These are phyloP conservation scores for Scaptomyza flava DNA, from an alignment of 2,888 invertebrate genomes.

Conservation along the genomic window DNA sequence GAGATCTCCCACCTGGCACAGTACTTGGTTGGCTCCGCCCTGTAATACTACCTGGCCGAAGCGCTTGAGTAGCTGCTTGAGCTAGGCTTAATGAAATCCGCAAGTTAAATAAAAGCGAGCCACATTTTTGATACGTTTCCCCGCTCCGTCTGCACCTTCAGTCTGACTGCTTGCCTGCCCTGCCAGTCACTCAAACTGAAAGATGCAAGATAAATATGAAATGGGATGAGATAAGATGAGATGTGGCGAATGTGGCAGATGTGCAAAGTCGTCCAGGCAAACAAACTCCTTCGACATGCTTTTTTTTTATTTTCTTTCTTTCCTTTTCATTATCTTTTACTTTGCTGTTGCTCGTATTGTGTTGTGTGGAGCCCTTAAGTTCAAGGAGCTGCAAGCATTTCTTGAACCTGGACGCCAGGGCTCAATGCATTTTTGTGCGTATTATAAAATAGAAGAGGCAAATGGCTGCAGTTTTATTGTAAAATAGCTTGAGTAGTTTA, in stretches of 20 bases:
- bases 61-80: slow-evolving; percentile 47
- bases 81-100: slow-evolving; percentile 61
- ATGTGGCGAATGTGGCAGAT: slow-evolving; percentile 23
- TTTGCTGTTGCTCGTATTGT: slow-evolving; percentile 7
- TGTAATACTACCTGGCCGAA: slow-evolving; percentile 43
- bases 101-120: slow-evolving; percentile 49
- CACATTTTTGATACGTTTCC: slow-evolving; percentile 50
- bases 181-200: slow-evolving; percentile 43
- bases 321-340: slow-evolving; percentile 8
- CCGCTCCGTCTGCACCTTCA: slow-evolving; percentile 3
- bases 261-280: slow-evolving; percentile 25
- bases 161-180: slow-evolving; percentile 4
- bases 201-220: slow-evolving; percentile 14
- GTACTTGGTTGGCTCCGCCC: slow-evolving; percentile 40
- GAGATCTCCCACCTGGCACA: slow-evolving; percentile 48
- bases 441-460: slow-evolving; percentile 37
- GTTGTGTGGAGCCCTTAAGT: slow-evolving; percentile 47
- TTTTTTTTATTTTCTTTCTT: slow-evolving; percentile 17
- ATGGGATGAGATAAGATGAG: neutral
- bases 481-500: slow-evolving; percentile 21
- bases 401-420: slow-evolving; percentile 11
- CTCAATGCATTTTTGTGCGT: slow-evolving; percentile 55
- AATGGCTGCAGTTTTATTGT: slow-evolving; percentile 48
- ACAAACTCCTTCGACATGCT: slow-evolving; percentile 49
- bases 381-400: slow-evolving; percentile 52